Conservation (phyloP, 2,797 vertebrate species). For the Pteropus rufus region DNA sequence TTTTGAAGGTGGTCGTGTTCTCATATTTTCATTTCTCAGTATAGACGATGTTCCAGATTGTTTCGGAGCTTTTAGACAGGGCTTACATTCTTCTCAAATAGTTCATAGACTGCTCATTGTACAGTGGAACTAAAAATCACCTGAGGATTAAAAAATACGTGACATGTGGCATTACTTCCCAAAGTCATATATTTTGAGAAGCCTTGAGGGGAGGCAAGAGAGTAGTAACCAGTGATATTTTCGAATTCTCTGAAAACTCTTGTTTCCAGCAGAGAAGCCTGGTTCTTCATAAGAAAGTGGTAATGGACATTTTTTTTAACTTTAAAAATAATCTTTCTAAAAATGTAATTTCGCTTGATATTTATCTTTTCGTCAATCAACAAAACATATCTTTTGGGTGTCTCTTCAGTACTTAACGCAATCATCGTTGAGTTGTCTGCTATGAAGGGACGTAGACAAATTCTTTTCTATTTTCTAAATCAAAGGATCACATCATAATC, state of each 20-base stretch:
- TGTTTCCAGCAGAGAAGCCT: neutral
- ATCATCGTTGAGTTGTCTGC: neutral
- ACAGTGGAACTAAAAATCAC: neutral
- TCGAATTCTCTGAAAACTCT: slow-evolving; percentile 20
- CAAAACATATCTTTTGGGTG: neutral
- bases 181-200: neutral
- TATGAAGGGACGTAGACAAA: neutral
- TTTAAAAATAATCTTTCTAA: neutral
- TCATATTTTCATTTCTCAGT: slow-evolving; percentile 24
- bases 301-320: neutral
- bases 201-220: neutral
- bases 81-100: neutral
- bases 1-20: slow-evolving; percentile 23
- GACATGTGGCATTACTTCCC: slow-evolving; percentile 1
- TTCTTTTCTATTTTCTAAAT: slow-evolving; percentile 35
- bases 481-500: neutral
- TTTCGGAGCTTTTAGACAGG: slow-evolving; percentile 34
- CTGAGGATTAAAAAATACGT: neutral
- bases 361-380: slow-evolving; percentile 23
- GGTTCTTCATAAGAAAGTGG: neutral
- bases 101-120: slow-evolving; percentile 21
- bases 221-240: neutral
- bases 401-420: neutral
- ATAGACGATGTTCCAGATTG: neutral
- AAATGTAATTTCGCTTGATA: slow-evolving; percentile 13